These are phyloP conservation scores for Oceanites oceanicus DNA, from an alignment of 2,113 vertebrate species.

Conservation along the genomic window DNA sequence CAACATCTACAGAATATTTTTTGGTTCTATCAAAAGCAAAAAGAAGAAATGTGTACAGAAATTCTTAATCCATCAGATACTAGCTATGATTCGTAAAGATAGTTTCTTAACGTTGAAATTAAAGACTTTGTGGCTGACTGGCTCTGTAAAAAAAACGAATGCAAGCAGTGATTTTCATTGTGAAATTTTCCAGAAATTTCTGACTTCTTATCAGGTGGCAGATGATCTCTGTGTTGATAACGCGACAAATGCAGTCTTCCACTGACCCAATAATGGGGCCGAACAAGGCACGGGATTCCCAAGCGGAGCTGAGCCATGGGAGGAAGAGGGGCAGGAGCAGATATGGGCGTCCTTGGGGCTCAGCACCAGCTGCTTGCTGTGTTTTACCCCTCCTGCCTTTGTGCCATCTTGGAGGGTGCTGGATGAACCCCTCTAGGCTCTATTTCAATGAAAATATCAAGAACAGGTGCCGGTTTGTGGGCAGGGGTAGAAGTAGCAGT, in stretches of 20 bases:
- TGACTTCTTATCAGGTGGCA: neutral
- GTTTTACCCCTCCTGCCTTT: neutral
- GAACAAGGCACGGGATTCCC: fast-evolving
- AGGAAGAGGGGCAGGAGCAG: fast-evolving
- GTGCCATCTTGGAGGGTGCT: neutral
- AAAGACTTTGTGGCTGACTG: neutral
- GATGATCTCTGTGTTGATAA: neutral
- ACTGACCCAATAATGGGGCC: fast-evolving
- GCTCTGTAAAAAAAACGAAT: neutral
- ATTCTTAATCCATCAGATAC: neutral
- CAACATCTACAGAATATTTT: neutral
- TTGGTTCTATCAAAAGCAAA: neutral
- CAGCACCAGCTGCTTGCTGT: neutral
- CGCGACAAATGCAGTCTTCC: neutral
- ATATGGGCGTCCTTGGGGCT: fast-evolving
- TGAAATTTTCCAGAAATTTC: neutral
- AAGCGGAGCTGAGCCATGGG: neutral
- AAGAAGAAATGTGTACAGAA: neutral
- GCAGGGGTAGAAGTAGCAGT: neutral
- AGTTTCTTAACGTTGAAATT: neutral
- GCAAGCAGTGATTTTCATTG: neutral
- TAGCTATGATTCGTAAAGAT: neutral
- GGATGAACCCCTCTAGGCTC: neutral
- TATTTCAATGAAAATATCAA: neutral
- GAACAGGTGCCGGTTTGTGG: neutral